These are phyloP conservation scores for Rhagologus leucostigma DNA, from an alignment of 2,113 vertebrate genomes.

Conservation along the genomic window DNA sequence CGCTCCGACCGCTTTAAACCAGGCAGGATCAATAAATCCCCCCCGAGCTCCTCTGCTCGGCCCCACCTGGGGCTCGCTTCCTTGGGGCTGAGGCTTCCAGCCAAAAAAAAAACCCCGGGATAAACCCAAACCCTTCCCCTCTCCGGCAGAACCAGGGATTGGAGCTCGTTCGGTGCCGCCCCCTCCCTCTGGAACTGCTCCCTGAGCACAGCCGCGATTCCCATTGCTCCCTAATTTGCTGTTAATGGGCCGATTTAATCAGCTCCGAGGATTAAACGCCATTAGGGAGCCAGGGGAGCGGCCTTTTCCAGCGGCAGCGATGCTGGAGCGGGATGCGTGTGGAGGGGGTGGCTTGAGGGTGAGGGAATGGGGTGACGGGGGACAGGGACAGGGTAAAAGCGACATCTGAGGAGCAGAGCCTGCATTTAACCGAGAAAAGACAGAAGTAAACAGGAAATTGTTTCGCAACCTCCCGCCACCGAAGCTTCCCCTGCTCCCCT, in stretches of 20 bases:
- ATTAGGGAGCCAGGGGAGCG: neutral
- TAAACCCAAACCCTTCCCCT: neutral
- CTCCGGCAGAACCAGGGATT: neutral
- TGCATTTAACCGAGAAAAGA: fast-evolving
- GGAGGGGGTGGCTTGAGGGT: neutral
- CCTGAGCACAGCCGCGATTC: fast-evolving
- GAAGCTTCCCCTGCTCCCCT: neutral
- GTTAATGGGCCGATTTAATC: neutral
- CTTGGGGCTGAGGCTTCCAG: neutral
- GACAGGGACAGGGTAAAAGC: neutral
- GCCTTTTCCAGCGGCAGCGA: neutral
- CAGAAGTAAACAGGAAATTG: slow-evolving; percentile 31
- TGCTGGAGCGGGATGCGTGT: fast-evolving
- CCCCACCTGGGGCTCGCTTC: neutral
- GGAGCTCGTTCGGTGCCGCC: neutral
- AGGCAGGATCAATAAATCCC: neutral
- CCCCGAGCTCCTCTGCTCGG: fast-evolving
- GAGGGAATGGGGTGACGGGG: fast-evolving
- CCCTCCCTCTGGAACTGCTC: neutral
- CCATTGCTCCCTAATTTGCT: neutral
- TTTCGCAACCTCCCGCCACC: neutral
- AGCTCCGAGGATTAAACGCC: neutral
- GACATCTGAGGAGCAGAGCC: neutral
- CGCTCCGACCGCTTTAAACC: neutral
- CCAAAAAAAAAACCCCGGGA: neutral